Evolutionary conservation across 2,797 vertebrate genomes (phyloP).

Genomic region (Oceanodroma leucorhoa): DNA sequence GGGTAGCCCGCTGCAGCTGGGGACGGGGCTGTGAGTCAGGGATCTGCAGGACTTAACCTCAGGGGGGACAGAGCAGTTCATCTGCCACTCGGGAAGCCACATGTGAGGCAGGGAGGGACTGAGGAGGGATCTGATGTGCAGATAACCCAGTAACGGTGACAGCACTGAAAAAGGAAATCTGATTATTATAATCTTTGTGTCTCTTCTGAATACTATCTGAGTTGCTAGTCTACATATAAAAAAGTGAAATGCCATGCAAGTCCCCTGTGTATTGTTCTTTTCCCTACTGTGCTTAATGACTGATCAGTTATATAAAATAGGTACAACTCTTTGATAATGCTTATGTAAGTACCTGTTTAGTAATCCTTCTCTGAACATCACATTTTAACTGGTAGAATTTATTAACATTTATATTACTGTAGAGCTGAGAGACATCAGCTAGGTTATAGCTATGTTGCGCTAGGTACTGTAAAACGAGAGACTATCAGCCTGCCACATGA

Average conservation of each 20-base stretch:
- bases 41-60: not conserved
- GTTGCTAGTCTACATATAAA: not conserved
- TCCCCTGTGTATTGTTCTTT: constrained; percentile 8
- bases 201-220: not conserved
- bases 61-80: not conserved
- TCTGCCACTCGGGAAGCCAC: not conserved
- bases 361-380: constrained; percentile 34
- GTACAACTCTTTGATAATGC: constrained; percentile 15
- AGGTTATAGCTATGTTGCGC: not conserved
- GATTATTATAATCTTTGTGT: constrained; percentile 19
- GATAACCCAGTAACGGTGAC: not conserved
- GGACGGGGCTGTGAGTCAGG: not conserved
- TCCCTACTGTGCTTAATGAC: constrained; percentile 9
- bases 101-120: not conserved
- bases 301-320: constrained; percentile 41
- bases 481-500: constrained; percentile 6
- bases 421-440: not conserved
- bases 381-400: constrained; percentile 18
- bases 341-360: constrained; percentile 51
- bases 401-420: constrained; percentile 36
- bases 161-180: constrained; percentile 6
- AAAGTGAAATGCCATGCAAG: not conserved
- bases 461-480: not conserved
- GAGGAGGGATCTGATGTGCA: not conserved
- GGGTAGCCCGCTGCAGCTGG: not conserved